Conservation (phyloP, 2,888 invertebrate species). For the Netelia inedita region DNA sequence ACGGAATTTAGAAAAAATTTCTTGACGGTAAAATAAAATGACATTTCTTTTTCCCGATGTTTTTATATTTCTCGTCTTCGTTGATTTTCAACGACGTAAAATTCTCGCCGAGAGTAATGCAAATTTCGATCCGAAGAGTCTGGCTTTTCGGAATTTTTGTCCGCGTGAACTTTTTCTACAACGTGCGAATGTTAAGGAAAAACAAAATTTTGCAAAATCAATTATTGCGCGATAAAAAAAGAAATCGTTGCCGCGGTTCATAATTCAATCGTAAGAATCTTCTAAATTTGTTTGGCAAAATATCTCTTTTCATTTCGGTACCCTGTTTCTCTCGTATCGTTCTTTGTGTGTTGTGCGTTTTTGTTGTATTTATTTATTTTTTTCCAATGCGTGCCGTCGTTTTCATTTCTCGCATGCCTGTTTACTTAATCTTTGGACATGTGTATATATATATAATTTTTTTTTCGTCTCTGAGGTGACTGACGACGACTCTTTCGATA, state of each 20-base stretch:
- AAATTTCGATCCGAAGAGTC: not conserved
- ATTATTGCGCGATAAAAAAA: not conserved
- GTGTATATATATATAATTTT: slow-evolving; percentile 15
- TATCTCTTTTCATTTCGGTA: slow-evolving; percentile 55
- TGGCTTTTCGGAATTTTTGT: not conserved
- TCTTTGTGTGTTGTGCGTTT: slow-evolving; percentile 24
- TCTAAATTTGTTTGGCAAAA: slow-evolving; percentile 65
- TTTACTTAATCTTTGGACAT: slow-evolving; percentile 55
- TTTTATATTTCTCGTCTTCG: not conserved
- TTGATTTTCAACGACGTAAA: not conserved
- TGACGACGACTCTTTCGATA: slow-evolving; percentile 22
- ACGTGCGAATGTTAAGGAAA: not conserved
- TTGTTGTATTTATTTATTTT: slow-evolving; percentile 12
- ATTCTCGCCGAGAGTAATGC: not conserved
- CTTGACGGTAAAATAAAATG: not conserved
- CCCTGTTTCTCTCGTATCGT: slow-evolving; percentile 63
- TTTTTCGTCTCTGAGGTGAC: not conserved
- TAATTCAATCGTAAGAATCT: slow-evolving; percentile 32
- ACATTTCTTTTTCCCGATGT: not conserved
- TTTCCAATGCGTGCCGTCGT: not conserved
- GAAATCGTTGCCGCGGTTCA: slow-evolving; percentile 1
- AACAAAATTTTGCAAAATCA: not conserved
- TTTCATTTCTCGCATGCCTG: slow-evolving; percentile 22
- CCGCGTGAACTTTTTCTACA: not conserved
- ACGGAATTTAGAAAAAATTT: not conserved